Base-by-base conservation (phyloP, 2,888 invertebrate species). In the Athalia circularis region DNA sequence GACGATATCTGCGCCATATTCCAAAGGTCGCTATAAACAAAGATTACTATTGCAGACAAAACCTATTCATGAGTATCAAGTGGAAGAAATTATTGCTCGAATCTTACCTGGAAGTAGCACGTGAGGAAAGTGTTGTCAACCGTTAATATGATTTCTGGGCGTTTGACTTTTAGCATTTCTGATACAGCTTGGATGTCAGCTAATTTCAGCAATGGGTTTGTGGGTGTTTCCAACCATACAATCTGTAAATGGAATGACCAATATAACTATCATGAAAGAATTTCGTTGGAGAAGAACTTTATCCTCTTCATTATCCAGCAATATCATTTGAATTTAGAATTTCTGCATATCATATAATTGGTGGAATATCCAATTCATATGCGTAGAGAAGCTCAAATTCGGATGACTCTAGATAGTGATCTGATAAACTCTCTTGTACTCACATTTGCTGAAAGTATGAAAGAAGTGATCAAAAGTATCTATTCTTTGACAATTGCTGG, bases 41-140 rank as follows among this genome's bases (percentile, higher is more conserved):
- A 72, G 57, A 61, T 47, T 50, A 8, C 50, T 6, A 76, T 29
- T 13, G 11, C 50, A 50, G 57, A 64, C 7, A 64, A 47, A 74
- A 74, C 47, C n/a, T 45, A 54, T 7, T 54, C 52, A 29, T 67
- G 4, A 6, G 8, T 59, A 59, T 47, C 15, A 13, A 52, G 4
- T 11, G 5, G 6, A 64, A 29, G 5, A 64, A 43, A 5, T 64
- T 7, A 4, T n/a, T 5, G 29, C 7, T 29, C 29, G 11, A 7
- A 47, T 77, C 81, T 83, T 84, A 93, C 93, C 91, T 94, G 97
- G 82, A 97, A 95, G 87, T 97, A 98, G 1, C 97, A 93, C 0
- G 98, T 96, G 83, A 97, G 92, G 91, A 99, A 99, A 13, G 99
- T 99, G 88, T 98, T 99, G 90, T 99, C 98, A 0, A 98, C 96